Percentiles rank a stretch among this genome's conserved stretches.
These are phyloP conservation scores for Parnassius mnemosyne DNA, from an alignment of 2,888 invertebrate species.

Conservation along the genomic window DNA sequence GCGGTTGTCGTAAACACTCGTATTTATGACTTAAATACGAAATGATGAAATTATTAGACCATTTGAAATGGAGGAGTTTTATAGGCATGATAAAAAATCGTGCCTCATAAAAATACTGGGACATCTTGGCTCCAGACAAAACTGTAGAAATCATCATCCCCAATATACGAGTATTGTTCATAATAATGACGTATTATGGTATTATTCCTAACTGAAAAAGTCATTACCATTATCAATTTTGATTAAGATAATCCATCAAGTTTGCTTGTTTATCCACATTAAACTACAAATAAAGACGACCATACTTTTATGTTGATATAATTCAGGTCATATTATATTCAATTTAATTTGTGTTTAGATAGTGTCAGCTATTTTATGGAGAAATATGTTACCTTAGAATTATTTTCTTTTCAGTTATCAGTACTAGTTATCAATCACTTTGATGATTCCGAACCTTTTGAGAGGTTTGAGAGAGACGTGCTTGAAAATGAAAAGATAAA, in stretches of 20 bases:
- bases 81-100: slow-evolving; percentile 7
- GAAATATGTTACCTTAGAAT: no score
- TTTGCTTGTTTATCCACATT: background rate
- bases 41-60: slow-evolving; percentile 7
- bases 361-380: no score
- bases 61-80: background rate
- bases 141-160: background rate
- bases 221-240: background rate
- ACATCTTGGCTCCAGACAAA: slow-evolving; percentile 2
- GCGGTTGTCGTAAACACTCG: no score
- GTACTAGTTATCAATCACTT: no score
- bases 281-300: no score
- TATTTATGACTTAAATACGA: background rate
- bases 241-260: slow-evolving; percentile 7
- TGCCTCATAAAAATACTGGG: slow-evolving; percentile 5
- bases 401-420: no score
- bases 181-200: background rate
- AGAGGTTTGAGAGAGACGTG: no score
- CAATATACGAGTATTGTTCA: background rate
- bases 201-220: background rate
- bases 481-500: no score
- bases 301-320: no score
- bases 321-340: no score
- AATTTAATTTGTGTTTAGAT: no score
- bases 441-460: no score